Conservation (phyloP, 2,113 vertebrate species). For the Tretioscincus oriximinensis region DNA sequence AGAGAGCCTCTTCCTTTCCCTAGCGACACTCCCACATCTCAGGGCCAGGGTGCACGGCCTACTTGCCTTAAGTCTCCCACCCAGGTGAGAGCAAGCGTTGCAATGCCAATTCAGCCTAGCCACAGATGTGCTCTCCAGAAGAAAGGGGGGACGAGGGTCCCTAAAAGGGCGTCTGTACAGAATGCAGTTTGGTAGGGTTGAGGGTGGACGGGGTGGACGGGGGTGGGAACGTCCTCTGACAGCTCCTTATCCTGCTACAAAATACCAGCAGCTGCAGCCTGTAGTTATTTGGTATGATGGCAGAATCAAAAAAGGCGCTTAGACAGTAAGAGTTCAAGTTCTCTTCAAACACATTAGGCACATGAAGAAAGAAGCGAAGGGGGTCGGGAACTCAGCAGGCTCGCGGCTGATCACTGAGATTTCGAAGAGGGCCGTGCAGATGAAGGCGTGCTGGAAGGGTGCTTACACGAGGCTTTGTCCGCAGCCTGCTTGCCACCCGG, state of each 20-base stretch:
- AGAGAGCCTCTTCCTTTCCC: constrained; percentile 56
- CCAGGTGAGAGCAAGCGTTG: background rate
- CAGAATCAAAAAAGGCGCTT: constrained; percentile 87
- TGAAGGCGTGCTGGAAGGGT: constrained; percentile 88
- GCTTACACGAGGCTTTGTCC: constrained; percentile 82
- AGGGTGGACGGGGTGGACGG: constrained; percentile 69
- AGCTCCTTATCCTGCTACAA: background rate
- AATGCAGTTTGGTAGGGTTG: constrained; percentile 34
- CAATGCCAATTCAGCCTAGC: background rate
- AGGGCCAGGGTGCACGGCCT: no score
- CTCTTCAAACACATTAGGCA: constrained; percentile 80
- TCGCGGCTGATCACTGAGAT: constrained; percentile 81
- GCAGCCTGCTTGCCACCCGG: constrained; percentile 80
- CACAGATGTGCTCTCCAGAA: no score
- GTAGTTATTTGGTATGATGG: constrained; percentile 84
- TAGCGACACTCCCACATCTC: constrained; percentile 5
- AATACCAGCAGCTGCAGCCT: constrained; percentile 63
- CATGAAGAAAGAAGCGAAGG: constrained; percentile 74
- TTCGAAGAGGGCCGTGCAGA: constrained; percentile 87
- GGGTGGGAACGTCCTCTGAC: constrained; percentile 1
- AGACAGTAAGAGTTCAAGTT: constrained; percentile 71
- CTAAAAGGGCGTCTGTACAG: constrained; percentile 55
- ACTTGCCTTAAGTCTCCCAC: background rate
- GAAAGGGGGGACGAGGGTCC: background rate
- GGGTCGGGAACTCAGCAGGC: constrained; percentile 59